Evolutionary conservation across 2,797 vertebrate genomes (phyloP).

Genomic region (Sternotherus odoratus): DNA sequence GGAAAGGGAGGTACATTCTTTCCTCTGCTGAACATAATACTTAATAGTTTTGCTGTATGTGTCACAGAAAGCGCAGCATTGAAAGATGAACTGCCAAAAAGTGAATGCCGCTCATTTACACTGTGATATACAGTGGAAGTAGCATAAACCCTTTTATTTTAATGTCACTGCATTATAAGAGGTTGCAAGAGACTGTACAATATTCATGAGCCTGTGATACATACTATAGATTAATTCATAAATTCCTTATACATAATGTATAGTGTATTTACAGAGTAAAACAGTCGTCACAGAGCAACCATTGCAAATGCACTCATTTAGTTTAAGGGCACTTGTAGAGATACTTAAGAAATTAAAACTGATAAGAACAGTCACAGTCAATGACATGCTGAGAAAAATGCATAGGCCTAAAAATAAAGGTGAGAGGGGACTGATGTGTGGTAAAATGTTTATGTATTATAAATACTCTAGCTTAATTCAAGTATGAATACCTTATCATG

Average conservation of each 20-base stretch:
- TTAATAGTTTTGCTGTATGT: neutral
- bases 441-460: slow-evolving; percentile 57
- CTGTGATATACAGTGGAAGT: slow-evolving; percentile 1
- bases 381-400: slow-evolving; percentile 20
- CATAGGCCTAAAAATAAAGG: neutral
- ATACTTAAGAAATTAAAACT: slow-evolving; percentile 24
- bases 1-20: neutral
- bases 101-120: slow-evolving; percentile 30
- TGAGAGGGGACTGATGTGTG: slow-evolving; percentile 14
- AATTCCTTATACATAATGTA: slow-evolving; percentile 73
- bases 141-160: slow-evolving; percentile 26
- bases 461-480: slow-evolving; percentile 46
- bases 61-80: neutral
- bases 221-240: slow-evolving; percentile 73
- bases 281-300: slow-evolving; percentile 39
- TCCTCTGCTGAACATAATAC: neutral
- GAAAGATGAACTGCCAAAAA: slow-evolving; percentile 38
- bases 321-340: slow-evolving; percentile 33
- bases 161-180: slow-evolving; percentile 12
- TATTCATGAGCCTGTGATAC: slow-evolving; percentile 68
- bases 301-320: slow-evolving; percentile 48
- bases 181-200: slow-evolving; percentile 35
- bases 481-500: slow-evolving; percentile 57
- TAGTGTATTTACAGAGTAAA: slow-evolving; percentile 66
- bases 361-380: neutral